Percentiles rank a stretch among this genome's conserved stretches.
Conservation (phyloP, 2,888 invertebrate species). For the Volucella zonaria region DNA sequence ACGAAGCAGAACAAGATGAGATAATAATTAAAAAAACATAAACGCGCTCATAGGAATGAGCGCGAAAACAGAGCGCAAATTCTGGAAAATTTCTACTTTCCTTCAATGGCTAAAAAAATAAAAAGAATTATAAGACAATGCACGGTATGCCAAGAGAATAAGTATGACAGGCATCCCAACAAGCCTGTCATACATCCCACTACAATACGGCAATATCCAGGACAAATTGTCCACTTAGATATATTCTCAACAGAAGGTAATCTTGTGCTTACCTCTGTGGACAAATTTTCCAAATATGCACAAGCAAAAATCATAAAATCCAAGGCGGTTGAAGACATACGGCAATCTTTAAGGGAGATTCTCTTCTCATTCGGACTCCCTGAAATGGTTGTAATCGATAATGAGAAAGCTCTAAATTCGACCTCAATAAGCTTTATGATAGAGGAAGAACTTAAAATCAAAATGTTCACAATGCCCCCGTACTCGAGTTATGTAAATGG, state of each 20-base stretch:
- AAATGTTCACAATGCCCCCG: constrained; percentile 27
- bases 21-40: constrained; percentile 48
- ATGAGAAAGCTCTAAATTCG: constrained; percentile 48
- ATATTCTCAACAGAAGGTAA: constrained; percentile 16
- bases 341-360: constrained; percentile 18
- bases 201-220: too few species aligned
- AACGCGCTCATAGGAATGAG: constrained; percentile 54
- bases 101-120: constrained; percentile 43
- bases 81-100: constrained; percentile 42
- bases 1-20: constrained; percentile 51
- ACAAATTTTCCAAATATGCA: constrained; percentile 16
- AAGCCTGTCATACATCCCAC: too few species aligned
- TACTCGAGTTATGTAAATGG: constrained; percentile 48
- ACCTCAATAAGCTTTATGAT: constrained; percentile 35
- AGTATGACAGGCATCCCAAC: too few species aligned
- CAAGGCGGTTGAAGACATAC: constrained; percentile 12
- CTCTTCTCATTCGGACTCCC: background rate
- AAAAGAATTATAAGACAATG: constrained; percentile 13
- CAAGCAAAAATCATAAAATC: constrained; percentile 16
- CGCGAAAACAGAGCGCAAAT: constrained; percentile 58
- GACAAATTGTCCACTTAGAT: constrained; percentile 42
- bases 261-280: background rate
- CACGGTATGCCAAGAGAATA: too few species aligned
- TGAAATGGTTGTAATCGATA: constrained; percentile 47
- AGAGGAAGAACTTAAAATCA: constrained; percentile 27